Evolutionary conservation across 2,888 invertebrate species (phyloP).

Genomic region (Himalopsyche kuldschensis): DNA sequence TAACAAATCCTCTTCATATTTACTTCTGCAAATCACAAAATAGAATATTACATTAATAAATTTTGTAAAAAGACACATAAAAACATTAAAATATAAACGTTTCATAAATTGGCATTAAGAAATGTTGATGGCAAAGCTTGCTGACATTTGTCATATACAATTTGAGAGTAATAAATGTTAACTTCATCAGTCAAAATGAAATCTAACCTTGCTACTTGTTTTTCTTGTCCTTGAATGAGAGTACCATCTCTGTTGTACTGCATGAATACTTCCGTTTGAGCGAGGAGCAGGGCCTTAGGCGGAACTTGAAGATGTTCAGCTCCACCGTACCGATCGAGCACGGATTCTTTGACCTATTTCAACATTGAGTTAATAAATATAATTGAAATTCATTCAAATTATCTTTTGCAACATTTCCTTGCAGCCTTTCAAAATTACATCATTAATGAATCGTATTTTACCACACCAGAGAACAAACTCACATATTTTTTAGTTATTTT

Average conservation of each 20-base stretch:
- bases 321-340: constrained; percentile 93
- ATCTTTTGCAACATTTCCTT: not conserved
- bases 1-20: constrained; percentile 92
- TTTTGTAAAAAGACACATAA: too few species aligned
- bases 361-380: constrained; percentile 48
- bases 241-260: constrained; percentile 95
- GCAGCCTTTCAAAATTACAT: not conserved
- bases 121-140: too few species aligned
- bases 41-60: not conserved
- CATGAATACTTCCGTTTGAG: constrained; percentile 94
- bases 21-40: constrained; percentile 58
- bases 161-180: too few species aligned
- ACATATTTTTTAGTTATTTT: too few species aligned
- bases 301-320: constrained; percentile 88
- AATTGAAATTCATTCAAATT: not conserved
- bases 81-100: too few species aligned
- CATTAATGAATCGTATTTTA: not conserved
- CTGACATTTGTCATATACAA: too few species aligned
- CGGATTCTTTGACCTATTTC: constrained; percentile 72
- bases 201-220: constrained; percentile 73
- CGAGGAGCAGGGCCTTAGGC: constrained; percentile 84
- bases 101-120: too few species aligned
- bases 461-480: too few species aligned
- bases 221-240: constrained; percentile 83
- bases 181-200: too few species aligned